Conservation (phyloP, 2,797 vertebrate species). For the Pachyuromys duprasi region DNA sequence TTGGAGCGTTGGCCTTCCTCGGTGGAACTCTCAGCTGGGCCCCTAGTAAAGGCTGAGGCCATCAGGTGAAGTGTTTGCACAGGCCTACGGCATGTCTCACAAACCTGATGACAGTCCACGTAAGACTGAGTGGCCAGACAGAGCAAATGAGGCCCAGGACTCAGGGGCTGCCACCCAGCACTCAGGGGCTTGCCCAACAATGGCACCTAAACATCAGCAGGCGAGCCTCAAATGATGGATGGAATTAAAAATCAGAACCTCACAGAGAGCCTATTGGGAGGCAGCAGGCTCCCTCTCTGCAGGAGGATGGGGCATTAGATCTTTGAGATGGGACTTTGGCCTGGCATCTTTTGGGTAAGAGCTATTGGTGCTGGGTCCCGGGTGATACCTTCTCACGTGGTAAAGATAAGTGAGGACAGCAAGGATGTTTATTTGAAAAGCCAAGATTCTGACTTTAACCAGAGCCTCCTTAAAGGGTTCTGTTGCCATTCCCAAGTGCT, state of each 20-base stretch:
- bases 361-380: neutral
- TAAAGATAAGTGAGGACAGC: constrained; percentile 41
- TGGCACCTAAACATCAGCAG: neutral
- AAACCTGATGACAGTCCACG: neutral
- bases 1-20: neutral
- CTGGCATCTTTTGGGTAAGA: constrained; percentile 55
- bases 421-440: constrained; percentile 28
- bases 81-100: neutral
- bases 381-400: neutral
- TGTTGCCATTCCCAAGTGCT: neutral
- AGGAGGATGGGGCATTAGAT: constrained; percentile 62
- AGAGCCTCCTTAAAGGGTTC: neutral
- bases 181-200: neutral
- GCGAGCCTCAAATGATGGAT: neutral
- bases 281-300: constrained; percentile 1
- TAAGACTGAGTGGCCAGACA: rapidly evolving
- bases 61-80: rapidly evolving
- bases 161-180: neutral
- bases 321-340: constrained; percentile 60
- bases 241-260: constrained; percentile 62
- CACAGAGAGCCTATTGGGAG: constrained; percentile 38
- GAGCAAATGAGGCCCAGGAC: rapidly evolving
- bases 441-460: neutral
- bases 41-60: rapidly evolving
- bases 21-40: neutral